These are phyloP conservation scores for Sitophilus oryzae DNA, from an alignment of 1,140 invertebrate species.

Conservation along the genomic window DNA sequence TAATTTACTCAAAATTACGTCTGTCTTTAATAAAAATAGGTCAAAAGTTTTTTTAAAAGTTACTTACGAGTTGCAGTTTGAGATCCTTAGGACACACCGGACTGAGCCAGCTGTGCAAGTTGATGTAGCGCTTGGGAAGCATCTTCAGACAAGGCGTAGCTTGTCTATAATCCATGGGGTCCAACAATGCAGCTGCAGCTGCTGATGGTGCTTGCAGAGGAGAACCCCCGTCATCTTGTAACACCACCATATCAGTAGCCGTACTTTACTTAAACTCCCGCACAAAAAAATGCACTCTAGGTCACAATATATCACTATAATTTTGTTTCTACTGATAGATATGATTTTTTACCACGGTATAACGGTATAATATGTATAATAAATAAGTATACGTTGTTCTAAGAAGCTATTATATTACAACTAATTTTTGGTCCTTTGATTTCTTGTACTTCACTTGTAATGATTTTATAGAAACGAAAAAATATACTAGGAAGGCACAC, in stretches of 20 bases:
- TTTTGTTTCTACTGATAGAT: constrained; percentile 2
- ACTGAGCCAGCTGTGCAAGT: constrained; percentile 79
- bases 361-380: background rate
- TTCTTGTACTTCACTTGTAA: constrained; percentile 20
- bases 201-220: constrained; percentile 43
- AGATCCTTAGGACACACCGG: constrained; percentile 68
- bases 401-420: constrained; percentile 1
- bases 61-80: constrained; percentile 65
- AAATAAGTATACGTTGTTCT: constrained; percentile 18
- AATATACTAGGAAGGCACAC: constrained; percentile 14
- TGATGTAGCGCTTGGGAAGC: constrained; percentile 80
- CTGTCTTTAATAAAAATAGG: too few species aligned
- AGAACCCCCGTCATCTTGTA: constrained; percentile 43
- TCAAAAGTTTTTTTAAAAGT: background rate
- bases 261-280: constrained; percentile 15
- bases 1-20: too few species aligned
- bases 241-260: constrained; percentile 40
- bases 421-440: constrained; percentile 22
- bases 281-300: constrained; percentile 18
- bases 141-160: constrained; percentile 76
- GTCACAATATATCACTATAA: constrained; percentile 26
- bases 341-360: constrained; percentile 1
- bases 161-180: constrained; percentile 58
- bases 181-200: constrained; percentile 44
- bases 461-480: constrained; percentile 3